These are phyloP conservation scores for Stigmatopora nigra DNA, from an alignment of 2,113 vertebrate species.

Conservation along the genomic window DNA sequence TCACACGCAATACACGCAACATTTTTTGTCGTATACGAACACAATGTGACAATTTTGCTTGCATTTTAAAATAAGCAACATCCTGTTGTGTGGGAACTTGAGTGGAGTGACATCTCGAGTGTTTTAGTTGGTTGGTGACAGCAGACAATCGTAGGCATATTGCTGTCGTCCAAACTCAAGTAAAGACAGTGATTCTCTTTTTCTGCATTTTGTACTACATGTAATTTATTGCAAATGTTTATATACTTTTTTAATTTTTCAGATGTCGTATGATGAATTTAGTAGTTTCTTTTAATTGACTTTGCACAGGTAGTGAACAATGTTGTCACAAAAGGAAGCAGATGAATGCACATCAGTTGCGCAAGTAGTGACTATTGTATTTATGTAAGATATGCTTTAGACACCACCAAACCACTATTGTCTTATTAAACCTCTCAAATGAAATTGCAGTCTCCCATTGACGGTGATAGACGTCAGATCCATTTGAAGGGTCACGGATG, in stretches of 20 bases:
- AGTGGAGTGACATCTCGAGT: neutral
- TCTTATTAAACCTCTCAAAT: conserved; percentile 67
- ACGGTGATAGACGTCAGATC: neutral
- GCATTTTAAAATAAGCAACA: neutral
- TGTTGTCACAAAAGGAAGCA: conserved; percentile 55
- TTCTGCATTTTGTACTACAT: conserved; percentile 32
- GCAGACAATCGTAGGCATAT: conserved; percentile 59
- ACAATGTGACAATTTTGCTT: neutral
- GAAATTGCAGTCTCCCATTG: conserved; percentile 18
- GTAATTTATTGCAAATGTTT: conserved; percentile 67
- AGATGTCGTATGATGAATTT: conserved; percentile 42
- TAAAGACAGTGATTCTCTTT: conserved; percentile 7
- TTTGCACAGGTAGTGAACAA: conserved; percentile 43
- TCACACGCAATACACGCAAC: conserved; percentile 23
- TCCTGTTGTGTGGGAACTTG: neutral
- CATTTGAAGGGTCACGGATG: no score
- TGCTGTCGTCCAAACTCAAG: conserved; percentile 8
- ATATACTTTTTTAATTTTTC: conserved; percentile 28
- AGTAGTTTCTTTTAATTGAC: conserved; percentile 27
- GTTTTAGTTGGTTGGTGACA: neutral
- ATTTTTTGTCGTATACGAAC: conserved; percentile 2
- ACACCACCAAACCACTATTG: conserved; percentile 70
- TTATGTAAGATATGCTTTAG: conserved; percentile 76
- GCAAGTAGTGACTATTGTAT: conserved; percentile 58
- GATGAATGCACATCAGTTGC: conserved; percentile 40